Base-by-base conservation (phyloP, 2,797 vertebrate genomes). In the Etheostoma perlongum region DNA sequence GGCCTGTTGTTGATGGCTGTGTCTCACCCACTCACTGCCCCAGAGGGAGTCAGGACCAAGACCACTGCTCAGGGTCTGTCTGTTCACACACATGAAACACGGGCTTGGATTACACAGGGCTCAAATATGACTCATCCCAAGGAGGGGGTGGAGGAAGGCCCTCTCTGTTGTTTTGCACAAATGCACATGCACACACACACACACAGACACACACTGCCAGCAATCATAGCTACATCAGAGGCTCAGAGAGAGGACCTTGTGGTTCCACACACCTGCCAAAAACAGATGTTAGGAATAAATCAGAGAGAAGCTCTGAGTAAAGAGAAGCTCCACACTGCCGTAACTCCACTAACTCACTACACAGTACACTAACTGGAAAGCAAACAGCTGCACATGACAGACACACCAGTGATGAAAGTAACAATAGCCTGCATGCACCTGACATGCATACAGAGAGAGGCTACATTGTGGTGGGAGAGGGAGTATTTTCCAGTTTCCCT, bases 241-340 rank as follows among this genome's bases (percentile, higher is more conserved):
- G 82, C 88, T 91, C 76, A 69, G 71, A 88, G 76, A 82, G 88
- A 87, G 76, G 82, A 93, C 89, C 90, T 91, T 83, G 88, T 85
- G 88, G 91, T 92, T 93, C 86, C 90, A 86, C 90, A 93, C 95
- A 95, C 94, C 94, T 95, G 94, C 93, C 90, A 93, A 88, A 94
- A 90, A 94, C 94, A 95, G 93, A 95, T 95, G 94, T 95, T 94
- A 83, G 84, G 87, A 90, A 90, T 91, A 93, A 95, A 94, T 94
- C 93, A 93, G 85, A 92, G 84, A 84, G 76, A 81, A 78, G 55
- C 87, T 85, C 72, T 7, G 69, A 82, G 78, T 78, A 85, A 87
- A 82, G 88, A 91, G 87, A 84, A 86, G 87, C 85, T 84, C 75
- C 74, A 81, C 85, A 80, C 78, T 30, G 82, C 82, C 36, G 54